Evolutionary conservation across 2,797 vertebrate genomes (phyloP), one percentile per base, ranked within the genome.

Genomic region (Poeciliopsis presidionis): DNA sequence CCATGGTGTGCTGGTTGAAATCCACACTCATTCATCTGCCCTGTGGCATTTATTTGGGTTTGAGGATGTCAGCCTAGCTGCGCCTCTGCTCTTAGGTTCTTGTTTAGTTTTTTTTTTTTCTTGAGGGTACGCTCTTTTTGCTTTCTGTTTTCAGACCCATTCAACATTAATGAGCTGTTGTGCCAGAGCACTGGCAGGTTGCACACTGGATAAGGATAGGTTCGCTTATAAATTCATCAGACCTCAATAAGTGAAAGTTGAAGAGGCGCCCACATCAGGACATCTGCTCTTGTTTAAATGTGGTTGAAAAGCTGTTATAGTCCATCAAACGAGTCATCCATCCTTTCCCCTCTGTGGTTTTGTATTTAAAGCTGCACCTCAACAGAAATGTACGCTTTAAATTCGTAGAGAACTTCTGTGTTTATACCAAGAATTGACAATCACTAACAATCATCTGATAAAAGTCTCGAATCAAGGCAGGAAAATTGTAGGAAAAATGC

Each of bases 161-260:
- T 83, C 74, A 59, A 80, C 84, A 83, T 88, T 91, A 91, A 89
- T 85, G 78, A 87, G 84, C 78, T 77, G 83, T 74, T 82, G 79
- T 76, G 74, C 81, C 82, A 47, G 75, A 77, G 39, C 65, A 41
- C 79, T 53, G 39, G 73, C 70, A 75, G 33, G 46, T 18, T 81
- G n/a, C 20, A 41, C n/a, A 72, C 2, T 74, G 43, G 20, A 79
- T 71, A 72, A 30, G 46, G 5, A 28, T 25, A 49, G 69, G 49
- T 16, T 36, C 57, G 20, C 9, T 28, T 36, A 55, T 36, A 20
- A 79, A 8, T 1, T 75, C 51, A 12, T 20, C 28, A 46, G 49
- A 30, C 33, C 41, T 63, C 28, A 36, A 20, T 36, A 36, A 36
- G 61, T 63, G 30, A 63, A 20, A 63, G 59, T 3, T 63, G 59